These are phyloP conservation scores for Ectemnius cavifrons DNA, from an alignment of 2,888 invertebrate genomes.

Conservation along the genomic window DNA sequence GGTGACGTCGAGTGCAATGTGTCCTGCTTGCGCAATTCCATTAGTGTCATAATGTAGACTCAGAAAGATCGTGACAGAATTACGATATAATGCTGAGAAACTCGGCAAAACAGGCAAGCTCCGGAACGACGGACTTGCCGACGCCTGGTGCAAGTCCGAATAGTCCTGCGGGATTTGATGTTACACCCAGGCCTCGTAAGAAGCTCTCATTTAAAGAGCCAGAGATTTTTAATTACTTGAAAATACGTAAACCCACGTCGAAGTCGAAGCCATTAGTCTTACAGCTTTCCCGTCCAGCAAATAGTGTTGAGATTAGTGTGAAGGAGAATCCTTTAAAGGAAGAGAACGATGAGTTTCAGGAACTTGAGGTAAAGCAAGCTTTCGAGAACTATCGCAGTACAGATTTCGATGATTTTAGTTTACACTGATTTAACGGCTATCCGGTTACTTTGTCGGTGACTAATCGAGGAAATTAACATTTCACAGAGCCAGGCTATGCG, in stretches of 20 bases:
- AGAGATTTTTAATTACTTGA: conserved; percentile 82
- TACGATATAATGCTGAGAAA: conserved; percentile 43
- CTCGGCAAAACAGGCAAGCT: conserved; percentile 29
- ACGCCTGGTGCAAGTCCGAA: conserved; percentile 61
- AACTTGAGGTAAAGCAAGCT: conserved; percentile 72
- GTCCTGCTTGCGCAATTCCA: no score
- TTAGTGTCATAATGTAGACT: no score
- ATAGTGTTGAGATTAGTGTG: conserved; percentile 52
- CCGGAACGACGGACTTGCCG: conserved; percentile 26
- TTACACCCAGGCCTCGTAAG: conserved; percentile 83
- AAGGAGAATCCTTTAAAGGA: conserved; percentile 70
- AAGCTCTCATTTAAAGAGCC: conserved; percentile 93
- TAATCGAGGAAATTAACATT: conserved; percentile 40
- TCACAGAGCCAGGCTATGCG: conserved; percentile 98
- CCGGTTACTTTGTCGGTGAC: not conserved
- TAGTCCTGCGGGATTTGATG: conserved; percentile 75
- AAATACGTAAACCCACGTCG: conserved; percentile 44
- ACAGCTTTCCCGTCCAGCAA: conserved; percentile 37
- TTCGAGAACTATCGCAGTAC: conserved; percentile 15
- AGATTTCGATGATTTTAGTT: no score
- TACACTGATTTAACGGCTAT: no score
- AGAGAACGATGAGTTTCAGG: conserved; percentile 72
- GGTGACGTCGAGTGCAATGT: no score
- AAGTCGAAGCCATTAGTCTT: conserved; percentile 55
- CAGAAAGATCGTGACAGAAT: not conserved